These are phyloP conservation scores for Esperia sulphurella DNA, from an alignment of 2,888 invertebrate species.

Conservation along the genomic window DNA sequence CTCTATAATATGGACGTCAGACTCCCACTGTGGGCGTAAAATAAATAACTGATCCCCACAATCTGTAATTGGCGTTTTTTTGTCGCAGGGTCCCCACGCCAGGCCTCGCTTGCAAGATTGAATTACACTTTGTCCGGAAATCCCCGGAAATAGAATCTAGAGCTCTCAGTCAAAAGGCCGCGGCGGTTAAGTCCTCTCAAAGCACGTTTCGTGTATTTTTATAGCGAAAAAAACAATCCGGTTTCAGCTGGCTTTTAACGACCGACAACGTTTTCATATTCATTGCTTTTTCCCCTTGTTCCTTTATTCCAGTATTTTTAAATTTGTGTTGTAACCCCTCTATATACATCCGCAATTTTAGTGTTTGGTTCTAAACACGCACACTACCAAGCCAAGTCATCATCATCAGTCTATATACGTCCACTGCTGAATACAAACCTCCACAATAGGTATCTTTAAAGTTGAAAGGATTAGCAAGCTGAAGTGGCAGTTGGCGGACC, in stretches of 20 bases:
- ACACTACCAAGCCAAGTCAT: too few species aligned
- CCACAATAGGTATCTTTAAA: too few species aligned
- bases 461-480: too few species aligned
- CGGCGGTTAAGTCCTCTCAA: not conserved
- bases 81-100: not conserved
- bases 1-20: too few species aligned
- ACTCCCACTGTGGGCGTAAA: not conserved
- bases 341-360: too few species aligned
- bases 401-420: too few species aligned
- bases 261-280: constrained; percentile 42
- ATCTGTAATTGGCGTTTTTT: not conserved
- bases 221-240: constrained; percentile 38
- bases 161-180: constrained; percentile 1
- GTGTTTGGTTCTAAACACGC: too few species aligned
- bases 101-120: not conserved
- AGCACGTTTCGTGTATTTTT: constrained; percentile 25
- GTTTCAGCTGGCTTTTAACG: constrained; percentile 34
- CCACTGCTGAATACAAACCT: too few species aligned
- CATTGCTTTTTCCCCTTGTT: constrained; percentile 27
- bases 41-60: not conserved
- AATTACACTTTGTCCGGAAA: constrained; percentile 1
- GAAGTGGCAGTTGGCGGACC: too few species aligned
- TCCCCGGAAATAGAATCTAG: constrained; percentile 2
- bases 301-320: not conserved
- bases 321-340: too few species aligned